Percentiles rank a stretch among this genome's conserved stretches.
phyloP scores from a whole-genome alignment of 2,797 vertebrate genomes.

The Sebastes steindachneri region DNA sequence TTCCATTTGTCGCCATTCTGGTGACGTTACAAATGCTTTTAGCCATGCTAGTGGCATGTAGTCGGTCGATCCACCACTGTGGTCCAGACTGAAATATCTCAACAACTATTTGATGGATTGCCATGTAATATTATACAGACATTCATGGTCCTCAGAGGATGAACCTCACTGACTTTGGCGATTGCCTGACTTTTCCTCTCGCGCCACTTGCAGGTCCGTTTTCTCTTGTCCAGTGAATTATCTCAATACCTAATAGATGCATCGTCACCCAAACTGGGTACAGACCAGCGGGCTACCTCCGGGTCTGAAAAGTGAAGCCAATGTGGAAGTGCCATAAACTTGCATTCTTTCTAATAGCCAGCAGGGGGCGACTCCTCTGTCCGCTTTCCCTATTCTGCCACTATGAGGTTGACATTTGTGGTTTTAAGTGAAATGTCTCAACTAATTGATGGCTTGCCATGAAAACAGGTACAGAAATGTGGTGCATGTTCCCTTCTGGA shows the following conservation, averaged over 20 bases:
- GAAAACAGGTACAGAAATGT: not conserved
- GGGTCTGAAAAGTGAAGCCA: too few species aligned
- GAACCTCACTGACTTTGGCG: not conserved
- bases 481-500: not conserved
- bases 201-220: not conserved
- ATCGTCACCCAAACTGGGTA: not conserved
- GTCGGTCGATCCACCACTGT: not conserved
- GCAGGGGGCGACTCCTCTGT: too few species aligned
- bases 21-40: conserved; percentile 2
- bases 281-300: not conserved
- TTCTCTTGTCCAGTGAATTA: not conserved
- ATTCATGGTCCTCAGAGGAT: not conserved
- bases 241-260: not conserved
- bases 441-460: too few species aligned
- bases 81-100: not conserved
- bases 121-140: not conserved
- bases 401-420: not conserved
- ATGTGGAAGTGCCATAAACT: too few species aligned
- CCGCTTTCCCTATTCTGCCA: not conserved
- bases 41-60: not conserved
- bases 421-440: not conserved
- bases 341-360: too few species aligned
- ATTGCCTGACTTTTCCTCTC: not conserved
- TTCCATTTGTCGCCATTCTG: conserved; percentile 34
- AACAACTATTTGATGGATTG: not conserved